Conservation (phyloP, 2,797 vertebrate genomes). For the Arrhamphus sclerolepis region DNA sequence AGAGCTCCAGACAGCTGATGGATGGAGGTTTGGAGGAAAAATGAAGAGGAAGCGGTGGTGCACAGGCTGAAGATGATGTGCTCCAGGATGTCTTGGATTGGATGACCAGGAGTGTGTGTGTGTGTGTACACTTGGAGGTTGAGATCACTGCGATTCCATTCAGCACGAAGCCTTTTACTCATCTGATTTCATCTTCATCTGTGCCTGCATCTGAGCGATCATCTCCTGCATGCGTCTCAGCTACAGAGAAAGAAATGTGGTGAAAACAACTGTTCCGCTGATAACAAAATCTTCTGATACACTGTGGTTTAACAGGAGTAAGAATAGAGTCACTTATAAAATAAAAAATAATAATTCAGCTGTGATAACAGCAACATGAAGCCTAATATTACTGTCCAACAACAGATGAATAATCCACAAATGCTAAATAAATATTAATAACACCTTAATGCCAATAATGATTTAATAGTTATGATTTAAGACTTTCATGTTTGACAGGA, state of each 20-base stretch:
- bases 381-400: no score
- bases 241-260: constrained; percentile 52
- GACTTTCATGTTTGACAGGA: not conserved
- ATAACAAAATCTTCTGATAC: not conserved
- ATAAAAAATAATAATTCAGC: no score
- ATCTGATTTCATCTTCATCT: constrained; percentile 89
- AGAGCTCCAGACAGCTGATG: constrained; percentile 33
- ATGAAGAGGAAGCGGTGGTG: constrained; percentile 1
- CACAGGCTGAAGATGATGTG: constrained; percentile 20
- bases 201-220: constrained; percentile 90
- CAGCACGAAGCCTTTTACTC: constrained; percentile 68
- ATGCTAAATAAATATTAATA: no score
- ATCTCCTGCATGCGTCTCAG: constrained; percentile 91
- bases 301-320: not conserved
- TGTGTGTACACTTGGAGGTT: not conserved
- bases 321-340: no score
- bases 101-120: constrained; percentile 13
- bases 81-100: constrained; percentile 20
- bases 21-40: constrained; percentile 49
- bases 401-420: no score
- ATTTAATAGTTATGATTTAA: not conserved
- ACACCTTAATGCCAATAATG: not conserved
- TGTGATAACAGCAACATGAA: no score
- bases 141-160: constrained; percentile 19
- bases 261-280: no score